Evolutionary conservation across 2,113 vertebrate species (phyloP).

Genomic region (Chlamydotis undulata): DNA sequence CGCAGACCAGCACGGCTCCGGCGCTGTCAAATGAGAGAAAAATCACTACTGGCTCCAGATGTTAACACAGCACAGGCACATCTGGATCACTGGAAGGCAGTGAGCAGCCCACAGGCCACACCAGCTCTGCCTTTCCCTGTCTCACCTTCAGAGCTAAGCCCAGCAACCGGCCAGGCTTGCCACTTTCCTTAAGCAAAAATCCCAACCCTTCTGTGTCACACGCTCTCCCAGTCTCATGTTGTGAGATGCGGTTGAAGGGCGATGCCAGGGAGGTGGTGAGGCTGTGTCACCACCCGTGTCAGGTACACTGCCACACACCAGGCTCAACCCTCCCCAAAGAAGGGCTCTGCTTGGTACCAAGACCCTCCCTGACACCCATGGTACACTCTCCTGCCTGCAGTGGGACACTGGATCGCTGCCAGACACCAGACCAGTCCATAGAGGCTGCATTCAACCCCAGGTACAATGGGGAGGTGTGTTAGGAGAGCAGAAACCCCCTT

Average conservation of each 20-base stretch:
- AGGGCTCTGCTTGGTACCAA: background rate
- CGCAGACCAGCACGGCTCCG: accelerated
- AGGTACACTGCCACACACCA: background rate
- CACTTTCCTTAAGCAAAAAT: background rate
- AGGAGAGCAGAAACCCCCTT: background rate
- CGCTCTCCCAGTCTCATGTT: accelerated
- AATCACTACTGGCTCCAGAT: background rate
- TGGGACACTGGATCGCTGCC: background rate
- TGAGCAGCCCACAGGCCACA: accelerated
- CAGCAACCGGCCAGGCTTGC: background rate
- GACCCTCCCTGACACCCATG: background rate
- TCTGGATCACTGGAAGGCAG: background rate
- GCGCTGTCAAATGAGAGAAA: background rate
- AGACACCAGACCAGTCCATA: background rate
- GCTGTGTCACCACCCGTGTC: background rate
- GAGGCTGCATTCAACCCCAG: background rate
- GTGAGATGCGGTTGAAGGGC: too few relatives aligned
- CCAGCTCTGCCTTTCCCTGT: background rate
- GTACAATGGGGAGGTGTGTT: background rate
- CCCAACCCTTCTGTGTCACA: background rate
- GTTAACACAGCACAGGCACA: background rate
- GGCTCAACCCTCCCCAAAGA: background rate
- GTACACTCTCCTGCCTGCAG: background rate
- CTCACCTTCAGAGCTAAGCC: background rate
- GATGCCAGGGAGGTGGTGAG: background rate